phyloP scores from a whole-genome alignment of 2,888 invertebrate genomes.

The Metellina segmentata region DNA sequence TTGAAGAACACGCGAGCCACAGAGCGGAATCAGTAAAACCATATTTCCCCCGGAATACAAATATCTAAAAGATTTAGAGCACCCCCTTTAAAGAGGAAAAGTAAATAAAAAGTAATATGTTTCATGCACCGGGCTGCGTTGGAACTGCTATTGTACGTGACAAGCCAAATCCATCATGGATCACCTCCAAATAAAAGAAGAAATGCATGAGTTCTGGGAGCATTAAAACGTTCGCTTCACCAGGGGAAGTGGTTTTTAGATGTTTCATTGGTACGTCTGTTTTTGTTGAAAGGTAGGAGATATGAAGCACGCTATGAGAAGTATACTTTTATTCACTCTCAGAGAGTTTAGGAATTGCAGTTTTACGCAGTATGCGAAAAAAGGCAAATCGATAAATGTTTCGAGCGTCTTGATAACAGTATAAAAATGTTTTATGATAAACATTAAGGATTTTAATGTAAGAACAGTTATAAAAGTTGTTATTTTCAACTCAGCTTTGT shows the following conservation, averaged over 20 bases:
- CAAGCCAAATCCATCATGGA: neutral
- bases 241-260: neutral
- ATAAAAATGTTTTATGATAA: too few relatives aligned
- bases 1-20: conserved; percentile 12
- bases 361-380: too few relatives aligned
- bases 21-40: conserved; percentile 17
- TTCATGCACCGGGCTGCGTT: neutral
- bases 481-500: too few relatives aligned
- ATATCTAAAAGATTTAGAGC: conserved; percentile 38
- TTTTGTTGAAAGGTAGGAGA: neutral
- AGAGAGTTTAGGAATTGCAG: too few relatives aligned
- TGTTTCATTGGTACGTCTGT: neutral
- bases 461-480: too few relatives aligned
- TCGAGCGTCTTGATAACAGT: too few relatives aligned
- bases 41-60: conserved; percentile 10
- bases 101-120: conserved; percentile 10
- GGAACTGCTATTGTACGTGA: conserved; percentile 24
- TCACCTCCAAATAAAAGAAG: neutral
- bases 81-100: conserved; percentile 7
- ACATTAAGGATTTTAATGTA: too few relatives aligned
- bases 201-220: neutral
- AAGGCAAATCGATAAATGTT: too few relatives aligned
- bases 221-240: neutral
- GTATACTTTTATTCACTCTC: too few relatives aligned
- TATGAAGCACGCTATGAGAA: neutral